Base-by-base conservation (phyloP, 2,113 vertebrate genomes). In the Megaceryle torquata region DNA sequence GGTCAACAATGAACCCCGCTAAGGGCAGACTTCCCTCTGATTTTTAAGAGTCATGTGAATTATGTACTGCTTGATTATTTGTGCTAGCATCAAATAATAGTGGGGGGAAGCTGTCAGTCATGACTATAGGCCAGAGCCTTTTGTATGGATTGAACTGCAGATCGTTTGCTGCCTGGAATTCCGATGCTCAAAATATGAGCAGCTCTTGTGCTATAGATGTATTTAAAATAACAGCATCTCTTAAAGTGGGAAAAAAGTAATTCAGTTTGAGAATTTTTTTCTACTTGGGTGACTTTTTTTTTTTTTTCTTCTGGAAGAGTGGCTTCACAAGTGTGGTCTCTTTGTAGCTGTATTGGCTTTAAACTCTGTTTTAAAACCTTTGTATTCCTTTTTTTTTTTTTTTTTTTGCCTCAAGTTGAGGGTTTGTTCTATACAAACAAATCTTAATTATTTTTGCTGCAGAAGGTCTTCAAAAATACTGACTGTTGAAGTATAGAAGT, bases 391-490 rank as follows among this genome's bases (percentile, higher is more conserved):
- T 60, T 46, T 1, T 19, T 53, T 53, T 53, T 60, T 46, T 1
- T 19, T 53, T 86, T 78, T 80, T 29, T 28, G 16, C 64, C 6
- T 3, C 15, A 37, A 76, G 29, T 31, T 74, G 25, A 68, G 31
- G 7, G 11, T 64, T 85, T 86, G 28, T 85, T 88, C 69, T 60
- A 0, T 88, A 54, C 33, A 81, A 89, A 70, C 9, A 61, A 63
- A 61, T 83, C 16, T 70, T 80, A 86, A 72, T 92, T 88, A 72
- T 87, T 91, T 91, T 83, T 86, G 24, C 88, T 91, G 56, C 69
- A 78, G 50, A 86, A 85, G 11, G 17, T 77, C 94, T 94, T 91
- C 65, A 28, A 69, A 57, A 93, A 75, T 41, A 68, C 44, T 46
- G 50, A 61, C 16, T 39, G 17, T 28, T 77, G 72, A 44, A 56